Conservation (phyloP, 2,888 invertebrate genomes). For the Cosmia trapezina region DNA sequence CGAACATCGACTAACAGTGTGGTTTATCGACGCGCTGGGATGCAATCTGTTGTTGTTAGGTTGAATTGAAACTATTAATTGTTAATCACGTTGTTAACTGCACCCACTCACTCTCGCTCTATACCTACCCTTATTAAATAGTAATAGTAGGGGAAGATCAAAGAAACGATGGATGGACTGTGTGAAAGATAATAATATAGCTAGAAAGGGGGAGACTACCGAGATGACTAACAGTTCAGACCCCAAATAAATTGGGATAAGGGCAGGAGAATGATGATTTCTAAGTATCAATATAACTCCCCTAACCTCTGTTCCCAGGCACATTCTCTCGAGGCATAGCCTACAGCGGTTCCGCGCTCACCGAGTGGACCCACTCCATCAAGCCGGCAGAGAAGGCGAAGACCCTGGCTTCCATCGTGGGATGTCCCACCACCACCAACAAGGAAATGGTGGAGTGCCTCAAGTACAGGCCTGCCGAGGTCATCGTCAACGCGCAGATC, state of each 20-base stretch:
- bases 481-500: conserved; percentile 90
- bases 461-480: conserved; percentile 90
- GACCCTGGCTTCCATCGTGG: conserved; percentile 90
- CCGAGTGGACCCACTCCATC: conserved; percentile 91
- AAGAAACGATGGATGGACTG: too few relatives aligned
- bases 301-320: conserved; percentile 74
- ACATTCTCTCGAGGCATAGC: conserved; percentile 92
- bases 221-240: background rate
- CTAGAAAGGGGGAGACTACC: too few relatives aligned
- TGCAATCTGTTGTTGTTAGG: too few relatives aligned
- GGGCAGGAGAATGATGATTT: background rate
- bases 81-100: too few relatives aligned
- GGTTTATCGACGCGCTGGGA: too few relatives aligned
- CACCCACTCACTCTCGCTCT: too few relatives aligned
- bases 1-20: too few relatives aligned
- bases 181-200: too few relatives aligned
- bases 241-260: background rate
- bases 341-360: conserved; percentile 92
- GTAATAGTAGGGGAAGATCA: too few relatives aligned
- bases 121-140: too few relatives aligned
- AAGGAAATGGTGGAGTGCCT: conserved; percentile 92
- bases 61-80: too few relatives aligned
- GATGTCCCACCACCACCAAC: conserved; percentile 90
- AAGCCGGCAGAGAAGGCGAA: conserved; percentile 91
- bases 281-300: background rate